Percentiles rank a stretch among this genome's conserved stretches.
phyloP scores from a whole-genome alignment of 1,140 invertebrate species.

The Luehdorfia chinensis region DNA sequence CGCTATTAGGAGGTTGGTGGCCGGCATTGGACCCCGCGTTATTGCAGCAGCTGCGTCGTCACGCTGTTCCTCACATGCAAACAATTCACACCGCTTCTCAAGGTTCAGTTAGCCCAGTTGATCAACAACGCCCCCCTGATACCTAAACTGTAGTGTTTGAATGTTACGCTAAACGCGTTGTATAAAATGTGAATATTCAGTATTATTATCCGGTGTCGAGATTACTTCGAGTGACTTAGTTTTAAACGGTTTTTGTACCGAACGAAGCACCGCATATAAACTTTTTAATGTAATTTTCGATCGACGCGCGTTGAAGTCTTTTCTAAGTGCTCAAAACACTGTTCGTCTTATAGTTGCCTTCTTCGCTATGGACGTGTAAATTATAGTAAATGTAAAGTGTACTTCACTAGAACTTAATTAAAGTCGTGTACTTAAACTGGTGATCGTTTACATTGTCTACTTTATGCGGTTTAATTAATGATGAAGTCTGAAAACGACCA shows the following conservation, averaged over 20 bases:
- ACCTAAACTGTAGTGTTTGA: slow-evolving; percentile 42
- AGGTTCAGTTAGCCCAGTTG: slow-evolving; percentile 33
- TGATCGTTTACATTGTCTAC: slow-evolving; percentile 25
- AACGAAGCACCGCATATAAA: no score
- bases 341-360: slow-evolving; percentile 7
- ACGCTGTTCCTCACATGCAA: slow-evolving; percentile 31
- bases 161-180: slow-evolving; percentile 20
- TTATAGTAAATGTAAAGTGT: slow-evolving; percentile 35
- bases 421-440: slow-evolving; percentile 29
- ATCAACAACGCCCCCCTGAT: slow-evolving; percentile 57
- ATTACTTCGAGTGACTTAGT: not conserved
- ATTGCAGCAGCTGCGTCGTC: slow-evolving; percentile 59
- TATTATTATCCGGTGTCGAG: slow-evolving; percentile 25
- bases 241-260: no score
- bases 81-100: slow-evolving; percentile 24
- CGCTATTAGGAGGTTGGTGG: slow-evolving; percentile 68
- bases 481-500: slow-evolving; percentile 65
- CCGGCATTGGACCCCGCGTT: slow-evolving; percentile 67
- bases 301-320: slow-evolving; percentile 37
- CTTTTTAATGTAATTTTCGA: no score
- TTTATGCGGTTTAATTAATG: slow-evolving; percentile 21
- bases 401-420: slow-evolving; percentile 20
- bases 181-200: slow-evolving; percentile 60
- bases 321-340: slow-evolving; percentile 5
- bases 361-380: slow-evolving; percentile 25